These are phyloP conservation scores for Notocelia uddmanniana DNA, from an alignment of 2,888 invertebrate genomes.

Conservation along the genomic window DNA sequence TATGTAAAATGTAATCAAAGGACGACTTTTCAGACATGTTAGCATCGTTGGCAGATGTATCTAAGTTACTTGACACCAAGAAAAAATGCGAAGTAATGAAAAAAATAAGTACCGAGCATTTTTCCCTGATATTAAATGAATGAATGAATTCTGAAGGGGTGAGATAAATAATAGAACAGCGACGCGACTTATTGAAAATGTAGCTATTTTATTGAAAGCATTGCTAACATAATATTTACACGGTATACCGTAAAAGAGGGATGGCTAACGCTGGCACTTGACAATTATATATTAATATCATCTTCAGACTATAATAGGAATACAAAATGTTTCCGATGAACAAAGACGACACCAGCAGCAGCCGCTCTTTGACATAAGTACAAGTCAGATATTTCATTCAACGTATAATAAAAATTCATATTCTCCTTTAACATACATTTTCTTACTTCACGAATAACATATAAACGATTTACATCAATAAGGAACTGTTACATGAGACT, in stretches of 20 bases:
- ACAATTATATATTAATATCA: not conserved
- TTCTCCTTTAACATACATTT: slow-evolving; percentile 28
- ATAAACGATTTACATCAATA: slow-evolving; percentile 29
- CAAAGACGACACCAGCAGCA: slow-evolving; percentile 12
- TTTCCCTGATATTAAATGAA: not conserved
- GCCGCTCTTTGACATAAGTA: slow-evolving; percentile 5
- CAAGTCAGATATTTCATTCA: slow-evolving; percentile 21
- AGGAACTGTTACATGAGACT: slow-evolving; percentile 19
- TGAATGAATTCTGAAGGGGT: not conserved
- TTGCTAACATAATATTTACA: slow-evolving; percentile 70
- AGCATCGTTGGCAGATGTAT: not conserved
- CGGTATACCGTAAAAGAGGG: slow-evolving; percentile 56
- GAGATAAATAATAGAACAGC: slow-evolving; percentile 50
- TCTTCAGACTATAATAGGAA: not conserved
- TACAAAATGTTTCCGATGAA: not conserved
- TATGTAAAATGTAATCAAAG: no score
- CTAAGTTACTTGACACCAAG: no score
- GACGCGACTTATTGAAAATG: slow-evolving; percentile 64
- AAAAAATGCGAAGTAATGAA: no score
- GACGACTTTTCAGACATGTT: not conserved
- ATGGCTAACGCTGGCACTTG: slow-evolving; percentile 18
- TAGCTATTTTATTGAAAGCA: slow-evolving; percentile 55
- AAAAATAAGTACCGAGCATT: no score
- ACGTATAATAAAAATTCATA: slow-evolving; percentile 10
- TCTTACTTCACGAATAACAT: slow-evolving; percentile 30